phyloP scores from a whole-genome alignment of 2,797 vertebrate genomes.

The Tangara arthus region DNA sequence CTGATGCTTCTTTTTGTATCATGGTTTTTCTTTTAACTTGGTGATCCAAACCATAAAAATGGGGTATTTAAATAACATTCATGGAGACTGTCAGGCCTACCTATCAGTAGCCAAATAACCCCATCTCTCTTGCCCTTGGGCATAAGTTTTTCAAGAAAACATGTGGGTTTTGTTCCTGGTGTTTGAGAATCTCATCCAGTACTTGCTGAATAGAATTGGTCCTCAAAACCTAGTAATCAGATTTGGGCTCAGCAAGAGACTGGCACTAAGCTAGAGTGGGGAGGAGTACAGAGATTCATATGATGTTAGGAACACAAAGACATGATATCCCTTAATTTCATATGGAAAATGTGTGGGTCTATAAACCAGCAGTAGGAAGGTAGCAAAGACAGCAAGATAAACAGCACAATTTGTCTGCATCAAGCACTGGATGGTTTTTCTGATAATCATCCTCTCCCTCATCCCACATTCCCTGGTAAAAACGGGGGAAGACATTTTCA shows the following conservation, averaged over 20 bases:
- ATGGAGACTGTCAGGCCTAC: neutral
- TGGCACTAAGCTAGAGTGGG: neutral
- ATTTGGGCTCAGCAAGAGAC: neutral
- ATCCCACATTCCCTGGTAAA: neutral
- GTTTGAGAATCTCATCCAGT: neutral
- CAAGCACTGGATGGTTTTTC: neutral
- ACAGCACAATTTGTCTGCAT: neutral
- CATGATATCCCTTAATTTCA: neutral
- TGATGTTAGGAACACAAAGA: neutral
- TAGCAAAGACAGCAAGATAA: neutral
- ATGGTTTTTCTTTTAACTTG: neutral
- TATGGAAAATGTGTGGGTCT: neutral
- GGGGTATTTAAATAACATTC: neutral
- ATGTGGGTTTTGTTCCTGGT: neutral
- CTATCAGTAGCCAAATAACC: neutral
- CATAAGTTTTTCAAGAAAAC: neutral
- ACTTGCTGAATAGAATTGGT: neutral
- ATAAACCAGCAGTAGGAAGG: neutral
- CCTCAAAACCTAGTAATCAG: neutral
- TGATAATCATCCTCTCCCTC: neutral
- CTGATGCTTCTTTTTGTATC: neutral
- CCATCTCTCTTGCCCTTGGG: neutral
- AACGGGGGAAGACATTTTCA: neutral
- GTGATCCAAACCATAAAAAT: neutral
- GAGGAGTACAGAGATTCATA: fast-evolving